Evolutionary conservation across 2,113 vertebrate genomes (phyloP), one percentile per base, ranked within the genome.

Genomic region (Pampusana beccarii): DNA sequence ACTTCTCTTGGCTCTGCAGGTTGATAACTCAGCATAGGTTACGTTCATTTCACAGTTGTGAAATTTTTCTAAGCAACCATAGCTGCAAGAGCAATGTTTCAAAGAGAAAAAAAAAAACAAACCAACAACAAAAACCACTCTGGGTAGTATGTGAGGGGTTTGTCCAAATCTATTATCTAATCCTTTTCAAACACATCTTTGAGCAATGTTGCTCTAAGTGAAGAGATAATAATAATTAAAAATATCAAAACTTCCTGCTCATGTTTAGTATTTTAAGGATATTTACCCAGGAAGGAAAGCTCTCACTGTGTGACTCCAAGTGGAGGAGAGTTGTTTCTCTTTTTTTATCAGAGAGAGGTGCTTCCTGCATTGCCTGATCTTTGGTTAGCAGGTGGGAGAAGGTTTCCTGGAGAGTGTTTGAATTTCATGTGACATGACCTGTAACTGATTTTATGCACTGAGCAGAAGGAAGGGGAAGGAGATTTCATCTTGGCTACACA

Each of bases 251-350:
- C 25, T 18, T 86, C 31, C 36, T 70, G 13, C 31, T 92, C 23
- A 51, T 65, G 50, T 72, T 56, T 74, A 65, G 57, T 65, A 34
- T 85, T 95, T 86, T 34, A 78, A 58, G 42, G 9, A 73, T n/a
- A 72, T 72, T 91, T 81, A 88, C 29, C 86, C 87, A 80, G 84
- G 80, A 88, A 95, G 87, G 74, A 91, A 84, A 92, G 90, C 92
- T 92, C 93, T 96, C 74, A 91, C 40, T 81, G 29, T 40, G 10
- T 65, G 58, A 91, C 42, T 92, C 53, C 28, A 44, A 56, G 38
- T 24, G 26, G 26, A 77, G 31, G 14, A 34, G 25, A n/a, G n/a
- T 48, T 50, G 19, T 17, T 64, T 82, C 31, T 74, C 36, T 64
- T 54, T 42, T 42, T 46, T n/a, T 12, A 11, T 48, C 26, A 62